These are phyloP conservation scores for Nemotelus pantherinus DNA, from an alignment of 2,888 invertebrate genomes.

Conservation along the genomic window DNA sequence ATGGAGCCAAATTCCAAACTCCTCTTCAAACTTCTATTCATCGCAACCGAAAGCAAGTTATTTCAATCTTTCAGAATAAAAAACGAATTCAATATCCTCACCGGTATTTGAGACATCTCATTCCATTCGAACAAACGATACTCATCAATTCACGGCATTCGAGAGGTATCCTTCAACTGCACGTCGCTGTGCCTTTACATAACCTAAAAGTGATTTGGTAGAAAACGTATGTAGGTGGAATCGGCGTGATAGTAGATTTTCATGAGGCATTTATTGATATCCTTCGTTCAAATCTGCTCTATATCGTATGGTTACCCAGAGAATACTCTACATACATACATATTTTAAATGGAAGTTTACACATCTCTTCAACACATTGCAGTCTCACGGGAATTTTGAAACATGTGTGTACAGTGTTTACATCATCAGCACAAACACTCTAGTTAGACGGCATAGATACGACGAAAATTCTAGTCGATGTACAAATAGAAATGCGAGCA, in stretches of 20 bases:
- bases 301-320: constrained; percentile 10
- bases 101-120: background rate
- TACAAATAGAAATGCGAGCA: constrained; percentile 26
- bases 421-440: background rate
- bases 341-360: constrained; percentile 34
- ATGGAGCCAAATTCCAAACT: no score
- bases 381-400: constrained; percentile 16
- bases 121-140: background rate
- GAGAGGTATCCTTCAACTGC: background rate
- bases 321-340: constrained; percentile 7
- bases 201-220: constrained; percentile 28
- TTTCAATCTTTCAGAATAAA: no score
- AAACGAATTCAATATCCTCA: no score
- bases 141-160: background rate
- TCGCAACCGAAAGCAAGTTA: no score
- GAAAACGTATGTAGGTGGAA: constrained; percentile 3
- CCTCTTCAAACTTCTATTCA: no score
- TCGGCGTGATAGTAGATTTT: constrained; percentile 23
- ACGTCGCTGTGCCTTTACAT: background rate
- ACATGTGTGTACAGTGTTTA: constrained; percentile 15
- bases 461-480: constrained; percentile 10
- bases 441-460: background rate
- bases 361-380: constrained; percentile 35
- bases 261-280: constrained; percentile 39
- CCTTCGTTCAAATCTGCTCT: background rate